These are phyloP conservation scores for Dolichotis patagonum DNA, from an alignment of 2,113 vertebrate genomes.

Conservation along the genomic window DNA sequence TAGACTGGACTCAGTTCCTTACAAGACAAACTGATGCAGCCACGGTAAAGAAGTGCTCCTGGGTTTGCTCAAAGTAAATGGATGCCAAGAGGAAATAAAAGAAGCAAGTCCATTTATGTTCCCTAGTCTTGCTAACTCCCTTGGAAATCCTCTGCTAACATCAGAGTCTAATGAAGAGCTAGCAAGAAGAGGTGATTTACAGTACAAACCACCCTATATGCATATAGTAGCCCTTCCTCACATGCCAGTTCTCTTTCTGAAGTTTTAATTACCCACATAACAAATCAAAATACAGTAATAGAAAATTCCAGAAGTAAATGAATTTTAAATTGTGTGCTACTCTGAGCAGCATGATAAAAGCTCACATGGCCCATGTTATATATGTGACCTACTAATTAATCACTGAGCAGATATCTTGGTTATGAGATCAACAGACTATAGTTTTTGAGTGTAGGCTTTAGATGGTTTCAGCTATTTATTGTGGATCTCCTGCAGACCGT, in stretches of 20 bases:
- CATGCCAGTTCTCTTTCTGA: neutral
- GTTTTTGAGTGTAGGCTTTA: neutral
- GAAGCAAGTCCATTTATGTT: neutral
- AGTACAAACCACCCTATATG: neutral
- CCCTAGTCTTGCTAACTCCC: neutral
- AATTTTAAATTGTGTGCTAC: neutral
- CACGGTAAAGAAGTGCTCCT: neutral
- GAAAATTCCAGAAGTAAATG: neutral
- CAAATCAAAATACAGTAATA: neutral
- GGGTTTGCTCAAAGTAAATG: neutral
- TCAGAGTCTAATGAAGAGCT: neutral
- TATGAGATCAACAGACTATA: neutral
- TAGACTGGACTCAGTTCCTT: conserved; percentile 10
- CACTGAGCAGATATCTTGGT: neutral
- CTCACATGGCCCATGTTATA: neutral
- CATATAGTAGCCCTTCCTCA: neutral
- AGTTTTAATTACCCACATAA: neutral
- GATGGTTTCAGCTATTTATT: neutral
- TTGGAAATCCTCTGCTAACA: neutral
- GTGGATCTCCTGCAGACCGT: neutral
- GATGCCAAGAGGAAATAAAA: conserved; percentile 36
- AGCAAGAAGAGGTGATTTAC: neutral
- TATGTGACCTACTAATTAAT: neutral
- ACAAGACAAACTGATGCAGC: neutral
- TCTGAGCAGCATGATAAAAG: neutral